Evolutionary conservation across 2,113 vertebrate species (phyloP).

Genomic region (Taxidea taxus): DNA sequence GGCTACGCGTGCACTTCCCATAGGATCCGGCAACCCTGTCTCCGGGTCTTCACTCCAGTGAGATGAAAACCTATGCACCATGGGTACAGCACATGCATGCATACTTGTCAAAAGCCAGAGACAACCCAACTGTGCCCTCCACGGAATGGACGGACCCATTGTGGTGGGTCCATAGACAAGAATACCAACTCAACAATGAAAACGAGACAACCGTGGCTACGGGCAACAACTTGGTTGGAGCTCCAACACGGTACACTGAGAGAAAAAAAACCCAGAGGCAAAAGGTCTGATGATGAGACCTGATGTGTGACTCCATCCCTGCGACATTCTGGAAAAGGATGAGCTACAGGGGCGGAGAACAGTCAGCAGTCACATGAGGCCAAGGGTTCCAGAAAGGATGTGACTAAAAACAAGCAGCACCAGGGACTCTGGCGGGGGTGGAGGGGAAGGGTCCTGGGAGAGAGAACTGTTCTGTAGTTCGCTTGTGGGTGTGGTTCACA

Average conservation of each 20-base stretch:
- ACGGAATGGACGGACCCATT: neutral
- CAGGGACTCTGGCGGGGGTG: too few relatives aligned
- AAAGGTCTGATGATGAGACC: neutral
- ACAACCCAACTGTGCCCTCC: neutral
- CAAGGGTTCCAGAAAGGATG: neutral
- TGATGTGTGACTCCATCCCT: neutral
- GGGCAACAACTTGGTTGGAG: neutral
- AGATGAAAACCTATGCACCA: neutral
- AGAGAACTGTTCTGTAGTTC: neutral
- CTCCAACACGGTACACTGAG: neutral
- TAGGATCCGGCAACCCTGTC: neutral
- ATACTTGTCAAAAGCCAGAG: neutral
- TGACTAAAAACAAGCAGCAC: neutral
- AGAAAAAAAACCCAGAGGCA: neutral
- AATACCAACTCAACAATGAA: neutral
- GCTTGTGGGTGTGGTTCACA: neutral
- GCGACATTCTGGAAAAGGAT: neutral
- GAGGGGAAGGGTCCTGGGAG: accelerated
- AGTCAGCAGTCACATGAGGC: neutral
- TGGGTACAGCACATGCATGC: neutral
- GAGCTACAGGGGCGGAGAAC: neutral
- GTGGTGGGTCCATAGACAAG: neutral
- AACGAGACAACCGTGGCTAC: neutral
- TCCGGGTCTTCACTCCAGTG: neutral
- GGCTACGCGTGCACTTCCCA: neutral